Evolutionary conservation across 2,797 vertebrate species (phyloP).

Genomic region (Anas bernieri): DNA sequence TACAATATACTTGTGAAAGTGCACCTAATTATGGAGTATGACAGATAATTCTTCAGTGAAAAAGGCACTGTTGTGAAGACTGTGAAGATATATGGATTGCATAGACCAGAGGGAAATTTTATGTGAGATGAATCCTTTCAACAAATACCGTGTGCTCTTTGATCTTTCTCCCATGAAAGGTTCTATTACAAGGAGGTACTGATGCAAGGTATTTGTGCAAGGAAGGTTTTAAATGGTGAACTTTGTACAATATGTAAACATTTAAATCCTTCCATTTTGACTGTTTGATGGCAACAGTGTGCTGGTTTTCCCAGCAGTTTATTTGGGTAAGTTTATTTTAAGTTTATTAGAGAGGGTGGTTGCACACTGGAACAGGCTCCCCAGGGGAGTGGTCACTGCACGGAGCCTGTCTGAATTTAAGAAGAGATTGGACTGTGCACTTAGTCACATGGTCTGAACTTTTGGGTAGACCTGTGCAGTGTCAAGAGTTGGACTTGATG

Average conservation of each 20-base stretch:
- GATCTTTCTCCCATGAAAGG: slow-evolving; percentile 4
- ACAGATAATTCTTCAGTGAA: slow-evolving; percentile 55
- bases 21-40: slow-evolving; percentile 44
- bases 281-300: background rate
- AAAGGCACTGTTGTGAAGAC: background rate
- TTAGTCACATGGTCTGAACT: too few species aligned
- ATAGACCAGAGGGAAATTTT: slow-evolving; percentile 32
- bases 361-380: too few species aligned
- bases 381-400: too few species aligned
- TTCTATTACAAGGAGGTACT: background rate
- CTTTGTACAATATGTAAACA: background rate
- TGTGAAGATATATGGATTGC: background rate
- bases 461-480: too few species aligned
- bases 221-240: slow-evolving; percentile 11
- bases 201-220: background rate
- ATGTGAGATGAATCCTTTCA: slow-evolving; percentile 10
- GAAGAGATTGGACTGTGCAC: too few species aligned
- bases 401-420: too few species aligned
- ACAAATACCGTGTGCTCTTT: background rate
- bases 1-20: slow-evolving; percentile 47
- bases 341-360: too few species aligned
- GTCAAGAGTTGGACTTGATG: too few species aligned
- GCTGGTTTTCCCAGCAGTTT: background rate
- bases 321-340: background rate
- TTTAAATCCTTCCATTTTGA: background rate